Evolutionary conservation across 2,113 vertebrate genomes (phyloP), one percentile per base, ranked within the genome.

Genomic region (Phalacrocorax brasilianus): DNA sequence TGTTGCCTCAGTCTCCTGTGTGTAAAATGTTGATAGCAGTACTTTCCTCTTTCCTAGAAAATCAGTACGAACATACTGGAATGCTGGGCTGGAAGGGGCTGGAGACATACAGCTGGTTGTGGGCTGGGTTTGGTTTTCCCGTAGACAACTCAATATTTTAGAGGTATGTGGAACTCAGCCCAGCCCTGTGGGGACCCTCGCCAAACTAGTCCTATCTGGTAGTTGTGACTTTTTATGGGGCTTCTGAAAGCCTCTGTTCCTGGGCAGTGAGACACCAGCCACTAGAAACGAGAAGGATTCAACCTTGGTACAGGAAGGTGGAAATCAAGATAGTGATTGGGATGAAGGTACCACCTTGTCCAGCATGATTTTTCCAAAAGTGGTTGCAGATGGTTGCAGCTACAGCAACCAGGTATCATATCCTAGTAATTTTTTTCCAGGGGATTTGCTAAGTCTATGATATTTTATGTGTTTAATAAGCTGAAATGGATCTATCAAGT

Each of bases 201-300:
- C 91, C 95, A 96, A 80, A 8, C 35, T 22, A 38, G 44, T 27
- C 56, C 35, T 53, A 0, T 92, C 87, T 91, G 30, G 66, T 56
- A 87, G 47, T 35, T 78, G 20, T 78, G 93, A 82, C 91, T 95
- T 96, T 92, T 91, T 82, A 91, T 88, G 81, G 91, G 82, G 81
- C 55, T 86, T 89, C 50, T 62, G 68, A 89, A 62, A 62, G 47
- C 59, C 72, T 84, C 68, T 76, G 30, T 95, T 88, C 53, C 49
- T 89, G 65, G 65, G 68, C 89, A 88, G 32, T 67, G 53, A 86
- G 65, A 55, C 61, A 21, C 62, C 62, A 55, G 18, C n/a, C 1
- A 2, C 72, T n/a, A 65, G 32, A 67, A 71, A 21, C 11, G 20
- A 24, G 55, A 73, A 42, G 28, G 47, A 28, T 86, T 71, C 1